Conservation (phyloP, 2,113 vertebrate species). For the Macquaria australasica region DNA sequence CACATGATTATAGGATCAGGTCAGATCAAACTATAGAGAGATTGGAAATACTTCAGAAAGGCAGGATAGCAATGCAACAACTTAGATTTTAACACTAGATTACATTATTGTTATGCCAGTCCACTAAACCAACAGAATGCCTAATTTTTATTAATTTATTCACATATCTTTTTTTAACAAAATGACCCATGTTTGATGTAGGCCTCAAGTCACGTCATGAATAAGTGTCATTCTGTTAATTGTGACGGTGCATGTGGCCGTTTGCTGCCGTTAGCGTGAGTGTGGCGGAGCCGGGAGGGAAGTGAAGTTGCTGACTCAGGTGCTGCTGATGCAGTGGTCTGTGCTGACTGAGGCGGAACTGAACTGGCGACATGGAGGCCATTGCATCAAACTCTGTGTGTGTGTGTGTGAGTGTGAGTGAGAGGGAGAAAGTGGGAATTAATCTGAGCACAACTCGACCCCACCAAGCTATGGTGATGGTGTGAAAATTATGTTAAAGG, state of each 20-base stretch:
- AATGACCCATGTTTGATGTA: background rate
- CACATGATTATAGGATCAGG: no score
- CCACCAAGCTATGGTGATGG: background rate
- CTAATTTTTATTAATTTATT: background rate
- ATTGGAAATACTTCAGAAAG: background rate
- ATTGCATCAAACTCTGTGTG: background rate
- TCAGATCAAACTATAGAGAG: background rate
- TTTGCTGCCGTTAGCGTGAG: conserved; percentile 2
- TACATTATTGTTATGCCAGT: background rate
- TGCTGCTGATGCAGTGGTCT: conserved; percentile 30
- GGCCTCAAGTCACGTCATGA: background rate
- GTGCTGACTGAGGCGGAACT: conserved; percentile 55
- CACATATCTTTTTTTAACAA: background rate
- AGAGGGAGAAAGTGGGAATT: background rate
- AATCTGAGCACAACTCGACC: background rate
- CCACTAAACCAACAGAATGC: background rate
- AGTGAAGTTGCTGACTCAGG: conserved; percentile 76
- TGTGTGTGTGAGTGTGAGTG: conserved; percentile 20
- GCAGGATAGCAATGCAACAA: no score
- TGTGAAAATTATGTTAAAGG: background rate
- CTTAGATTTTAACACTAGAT: background rate
- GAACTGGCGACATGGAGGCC: background rate
- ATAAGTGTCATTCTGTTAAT: background rate
- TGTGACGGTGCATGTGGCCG: background rate
- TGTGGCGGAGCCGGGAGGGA: conserved; percentile 42